Conservation (phyloP, 1,140 invertebrate genomes). For the Amyelois transitella region DNA sequence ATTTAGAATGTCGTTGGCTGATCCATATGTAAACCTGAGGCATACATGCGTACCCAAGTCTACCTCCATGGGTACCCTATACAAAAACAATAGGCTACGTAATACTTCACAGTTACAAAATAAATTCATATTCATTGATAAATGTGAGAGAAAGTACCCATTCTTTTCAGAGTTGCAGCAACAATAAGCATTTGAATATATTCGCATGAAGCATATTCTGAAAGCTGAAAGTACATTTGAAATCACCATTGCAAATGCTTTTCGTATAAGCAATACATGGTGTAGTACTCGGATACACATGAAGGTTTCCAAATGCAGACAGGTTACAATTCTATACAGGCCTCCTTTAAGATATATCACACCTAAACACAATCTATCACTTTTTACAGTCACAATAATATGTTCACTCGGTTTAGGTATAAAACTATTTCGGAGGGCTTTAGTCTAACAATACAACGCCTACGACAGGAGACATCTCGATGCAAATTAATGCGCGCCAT, state of each 20-base stretch:
- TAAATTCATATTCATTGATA: background rate
- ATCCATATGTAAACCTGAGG: background rate
- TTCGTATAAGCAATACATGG: background rate
- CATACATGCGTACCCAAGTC: conserved; percentile 8
- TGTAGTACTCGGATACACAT: background rate
- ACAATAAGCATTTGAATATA: conserved; percentile 22
- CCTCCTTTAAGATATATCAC: background rate
- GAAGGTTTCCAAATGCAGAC: background rate
- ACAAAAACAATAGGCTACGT: background rate
- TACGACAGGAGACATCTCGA: conserved; percentile 6
- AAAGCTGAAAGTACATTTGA: conserved; percentile 1
- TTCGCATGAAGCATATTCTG: conserved; percentile 19
- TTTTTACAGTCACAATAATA: background rate
- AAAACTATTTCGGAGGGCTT: conserved; percentile 1
- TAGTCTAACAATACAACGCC: background rate
- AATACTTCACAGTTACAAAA: background rate
- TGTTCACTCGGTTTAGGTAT: background rate
- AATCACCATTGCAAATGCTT: background rate
- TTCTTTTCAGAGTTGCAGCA: conserved; percentile 4
- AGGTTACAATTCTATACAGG: background rate
- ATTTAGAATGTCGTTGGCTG: conserved; percentile 48
- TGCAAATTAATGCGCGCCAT: conserved; percentile 8
- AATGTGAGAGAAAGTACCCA: conserved; percentile 1
- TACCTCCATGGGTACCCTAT: background rate
- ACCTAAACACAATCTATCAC: background rate